Evolutionary conservation across 1,140 invertebrate genomes (phyloP), one percentile per base, ranked within the genome.

Genomic region (Glomeris maerens): DNA sequence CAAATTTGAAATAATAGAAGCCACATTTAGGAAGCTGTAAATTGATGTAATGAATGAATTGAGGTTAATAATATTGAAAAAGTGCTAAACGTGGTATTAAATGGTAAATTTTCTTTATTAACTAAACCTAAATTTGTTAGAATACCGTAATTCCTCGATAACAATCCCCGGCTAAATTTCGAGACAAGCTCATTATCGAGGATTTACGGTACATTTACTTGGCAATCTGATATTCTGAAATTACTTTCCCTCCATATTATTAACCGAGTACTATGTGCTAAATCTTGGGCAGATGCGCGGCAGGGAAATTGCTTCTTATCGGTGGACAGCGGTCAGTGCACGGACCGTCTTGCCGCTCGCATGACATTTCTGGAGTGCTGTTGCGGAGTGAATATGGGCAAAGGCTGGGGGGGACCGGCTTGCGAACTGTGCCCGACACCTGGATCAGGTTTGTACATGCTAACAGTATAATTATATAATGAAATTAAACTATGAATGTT

Each of bases 301-400:
- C 81, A 85, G 65, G 82, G 83, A n/a, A 74, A 75, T 49, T 91
- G 87, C 64, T 91, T 77, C 62, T 79, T 80, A 5, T 73, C 78
- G 52, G 65, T 85, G 25, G 65, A 73, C 20, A 73, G 74, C 47
- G 79, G 78, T 3, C 74, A 78, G 49, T 89, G 84, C 62, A 68
- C 72, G 22, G 78, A 81, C 59, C 71, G 74, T 38, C 63, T 89
- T 48, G 64, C 75, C 0, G 75, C 83, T 59, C 67, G 76, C 50
- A 65, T 88, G 21, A 86, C 84, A 0, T 82, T 85, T 62, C 75
- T 80, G 52, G 86, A 90, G 64, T 91, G 87, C 60, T 92, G 87
- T 62, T 91, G 87, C 66, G 82, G 82, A 1, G 78, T 82, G 61
- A 88, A 88, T 59, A 88, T 89, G 78, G 86, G 85, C 17, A 78